phyloP scores from a whole-genome alignment of 2,113 vertebrate genomes.

The Capreolus pygargus region DNA sequence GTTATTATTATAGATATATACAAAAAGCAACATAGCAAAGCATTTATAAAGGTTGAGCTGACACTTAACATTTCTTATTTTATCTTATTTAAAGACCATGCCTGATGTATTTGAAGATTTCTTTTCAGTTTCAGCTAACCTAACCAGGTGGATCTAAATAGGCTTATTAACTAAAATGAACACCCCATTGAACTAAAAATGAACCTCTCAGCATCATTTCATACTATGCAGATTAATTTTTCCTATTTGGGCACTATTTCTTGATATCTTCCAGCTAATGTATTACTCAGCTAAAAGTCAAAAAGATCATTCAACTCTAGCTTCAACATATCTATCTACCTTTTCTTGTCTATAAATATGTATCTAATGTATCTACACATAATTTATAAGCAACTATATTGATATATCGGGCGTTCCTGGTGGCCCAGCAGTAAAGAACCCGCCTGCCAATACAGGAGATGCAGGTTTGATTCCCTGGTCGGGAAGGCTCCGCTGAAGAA shows the following conservation, averaged over 20 bases:
- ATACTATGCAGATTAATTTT: conserved; percentile 9
- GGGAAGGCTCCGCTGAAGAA: neutral
- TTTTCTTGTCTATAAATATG: neutral
- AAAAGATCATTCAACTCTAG: neutral
- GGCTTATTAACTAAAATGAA: conserved; percentile 24
- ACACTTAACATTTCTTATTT: conserved; percentile 49
- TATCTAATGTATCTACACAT: neutral
- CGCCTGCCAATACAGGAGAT: neutral
- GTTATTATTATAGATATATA: conserved; percentile 10
- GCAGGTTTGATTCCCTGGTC: neutral
- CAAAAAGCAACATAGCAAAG: neutral
- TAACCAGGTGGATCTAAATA: conserved; percentile 12
- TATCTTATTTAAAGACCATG: conserved; percentile 33
- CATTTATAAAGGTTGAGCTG: conserved; percentile 41
- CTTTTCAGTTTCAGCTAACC: neutral
- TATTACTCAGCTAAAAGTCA: neutral
- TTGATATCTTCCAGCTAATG: neutral
- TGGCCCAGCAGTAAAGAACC: neutral
- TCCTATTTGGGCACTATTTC: neutral
- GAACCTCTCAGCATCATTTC: neutral
- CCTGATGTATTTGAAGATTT: conserved; percentile 13
- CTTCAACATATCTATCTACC: neutral
- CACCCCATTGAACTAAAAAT: conserved; percentile 7
- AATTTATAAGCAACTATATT: neutral
- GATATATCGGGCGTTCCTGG: neutral